Percentiles rank a stretch among this genome's conserved stretches.
These are phyloP conservation scores for Philaethria dido DNA, from an alignment of 2,888 invertebrate genomes.

Conservation along the genomic window DNA sequence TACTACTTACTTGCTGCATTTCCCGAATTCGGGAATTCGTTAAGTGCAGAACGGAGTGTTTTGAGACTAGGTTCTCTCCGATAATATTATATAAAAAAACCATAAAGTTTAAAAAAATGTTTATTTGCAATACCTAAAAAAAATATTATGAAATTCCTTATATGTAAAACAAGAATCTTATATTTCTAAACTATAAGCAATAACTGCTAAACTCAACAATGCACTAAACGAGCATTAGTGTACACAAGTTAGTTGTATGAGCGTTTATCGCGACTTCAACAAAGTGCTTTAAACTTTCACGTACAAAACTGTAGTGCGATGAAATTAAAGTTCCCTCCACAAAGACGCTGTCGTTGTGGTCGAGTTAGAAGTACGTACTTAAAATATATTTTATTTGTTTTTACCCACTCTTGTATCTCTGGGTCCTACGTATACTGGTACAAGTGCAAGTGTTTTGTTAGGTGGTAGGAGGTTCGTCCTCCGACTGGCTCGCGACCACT, in stretches of 20 bases:
- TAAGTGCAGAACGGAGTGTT: too few species aligned
- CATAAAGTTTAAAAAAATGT: too few species aligned
- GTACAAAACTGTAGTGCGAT: neutral
- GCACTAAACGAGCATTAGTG: slow-evolving; percentile 4
- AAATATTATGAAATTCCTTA: too few species aligned
- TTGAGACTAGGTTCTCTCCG: too few species aligned
- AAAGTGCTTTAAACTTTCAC: slow-evolving; percentile 11
- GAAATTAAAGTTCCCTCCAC: slow-evolving; percentile 14
- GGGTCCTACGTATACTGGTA: too few species aligned
- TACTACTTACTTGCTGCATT: too few species aligned
- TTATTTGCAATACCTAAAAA: too few species aligned
- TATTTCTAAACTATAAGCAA: neutral
- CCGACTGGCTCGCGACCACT: too few species aligned
- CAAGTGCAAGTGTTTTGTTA: too few species aligned
- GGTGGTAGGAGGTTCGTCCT: too few species aligned
- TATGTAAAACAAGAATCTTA: neutral
- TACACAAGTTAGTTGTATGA: slow-evolving; percentile 6
- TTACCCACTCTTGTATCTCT: neutral
- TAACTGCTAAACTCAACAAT: slow-evolving; percentile 2
- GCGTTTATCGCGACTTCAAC: slow-evolving; percentile 22
- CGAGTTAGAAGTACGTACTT: neutral
- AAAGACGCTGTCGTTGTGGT: neutral
- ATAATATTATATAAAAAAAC: too few species aligned
- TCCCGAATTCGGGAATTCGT: too few species aligned
- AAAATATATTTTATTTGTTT: neutral